Base-by-base conservation (phyloP, 2,888 invertebrate genomes). In the Leucophenga maculata region DNA sequence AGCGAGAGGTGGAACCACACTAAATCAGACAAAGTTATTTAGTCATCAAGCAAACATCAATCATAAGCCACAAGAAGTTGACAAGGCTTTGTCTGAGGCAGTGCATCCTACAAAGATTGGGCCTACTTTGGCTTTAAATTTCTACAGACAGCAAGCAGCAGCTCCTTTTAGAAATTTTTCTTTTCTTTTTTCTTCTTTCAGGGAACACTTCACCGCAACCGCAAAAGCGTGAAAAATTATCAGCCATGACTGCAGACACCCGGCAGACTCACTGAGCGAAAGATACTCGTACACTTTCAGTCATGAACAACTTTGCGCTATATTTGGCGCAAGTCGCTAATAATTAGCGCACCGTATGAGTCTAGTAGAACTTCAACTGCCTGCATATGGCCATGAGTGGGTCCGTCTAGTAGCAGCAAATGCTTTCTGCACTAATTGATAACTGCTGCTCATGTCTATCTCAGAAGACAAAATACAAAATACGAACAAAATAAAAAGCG, bases 11-110 rank as follows among this genome's bases (percentile, higher is more conserved):
- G 46, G 9, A 20, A 44, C 16, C 59, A 14, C 46, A 18, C 14
- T 16, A 79, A 79, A 78, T 77, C 81, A 82, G 80, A 82, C 82
- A 79, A 83, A 84, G 80, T 83, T 83, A 85, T 85, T 75, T 81
- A 85, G 84, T 84, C 85, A 84, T 85, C 84, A 84, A 85, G 80
- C 77, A 78, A 64, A 82, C 85, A 85, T 85, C 84, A 85, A 85
- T 85, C 85, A 85, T 84, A 80, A 77, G 78, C 76, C 74, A 74
- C 70, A 76, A 73, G 74, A 72, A 69, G 66, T 57, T 71, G 71
- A 70, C 71, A 68, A 64, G 67, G 74, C 73, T 74, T 78, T 81
- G 77, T 75, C 78, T 79, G 14, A n/a, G 1, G 54, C 39, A 9
- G 39, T 4, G 26, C 13, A 44, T 52, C 16, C 52, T 48, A 22